These are phyloP conservation scores for Metridium senile DNA, from an alignment of 92 coral and sea anemone genomes.

Conservation along the genomic window DNA sequence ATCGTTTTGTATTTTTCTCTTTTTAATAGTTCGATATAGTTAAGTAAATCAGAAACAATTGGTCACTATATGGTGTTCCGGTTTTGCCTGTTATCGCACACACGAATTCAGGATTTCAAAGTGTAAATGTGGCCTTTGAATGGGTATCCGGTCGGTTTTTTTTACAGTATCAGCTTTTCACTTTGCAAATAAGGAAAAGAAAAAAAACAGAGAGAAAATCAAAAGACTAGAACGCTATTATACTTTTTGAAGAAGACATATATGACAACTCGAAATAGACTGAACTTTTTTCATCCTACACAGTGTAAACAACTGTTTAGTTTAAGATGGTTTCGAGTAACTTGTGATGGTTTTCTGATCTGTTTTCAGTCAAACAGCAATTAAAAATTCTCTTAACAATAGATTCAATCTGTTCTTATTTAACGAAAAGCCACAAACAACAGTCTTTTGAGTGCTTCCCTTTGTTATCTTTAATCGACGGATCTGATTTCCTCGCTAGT, in stretches of 20 bases:
- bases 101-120: slow-evolving; percentile 26
- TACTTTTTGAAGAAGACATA: too few relatives aligned
- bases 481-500: slow-evolving; percentile 32
- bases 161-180: not conserved
- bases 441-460: slow-evolving; percentile 27
- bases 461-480: slow-evolving; percentile 31
- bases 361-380: not conserved
- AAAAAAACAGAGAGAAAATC: not conserved
- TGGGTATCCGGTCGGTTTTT: slow-evolving; percentile 14
- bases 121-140: slow-evolving; percentile 15
- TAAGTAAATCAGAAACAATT: slow-evolving; percentile 34
- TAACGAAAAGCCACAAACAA: slow-evolving; percentile 26
- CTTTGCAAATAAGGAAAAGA: not conserved
- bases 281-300: not conserved
- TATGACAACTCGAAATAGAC: too few relatives aligned
- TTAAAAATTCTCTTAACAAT: not conserved
- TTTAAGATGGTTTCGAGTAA: not conserved
- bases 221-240: not conserved
- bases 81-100: slow-evolving; percentile 13
- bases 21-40: slow-evolving; percentile 17
- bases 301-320: not conserved
- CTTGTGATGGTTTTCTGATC: not conserved
- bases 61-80: slow-evolving; percentile 18
- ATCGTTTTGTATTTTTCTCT: not conserved
- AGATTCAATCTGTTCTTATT: slow-evolving; percentile 24